A percentile compares a stretch with the other conserved stretches of the same genome.
Conservation (phyloP, 2,797 vertebrate genomes). For the Lutjanus argentimaculatus region DNA sequence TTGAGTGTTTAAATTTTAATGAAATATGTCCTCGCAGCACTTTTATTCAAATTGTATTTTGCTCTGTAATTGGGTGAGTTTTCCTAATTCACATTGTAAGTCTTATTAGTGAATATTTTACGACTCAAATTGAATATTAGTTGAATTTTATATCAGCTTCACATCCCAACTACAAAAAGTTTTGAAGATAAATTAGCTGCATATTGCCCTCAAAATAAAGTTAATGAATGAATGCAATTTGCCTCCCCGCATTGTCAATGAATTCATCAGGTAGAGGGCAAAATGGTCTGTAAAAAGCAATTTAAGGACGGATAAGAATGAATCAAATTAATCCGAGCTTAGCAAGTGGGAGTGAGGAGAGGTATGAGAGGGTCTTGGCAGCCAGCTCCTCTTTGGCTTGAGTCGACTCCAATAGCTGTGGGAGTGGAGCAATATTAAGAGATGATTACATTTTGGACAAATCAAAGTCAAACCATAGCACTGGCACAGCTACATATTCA, state of each 20-base stretch:
- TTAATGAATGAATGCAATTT: slow-evolving; percentile 26
- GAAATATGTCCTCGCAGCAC: slow-evolving; percentile 77
- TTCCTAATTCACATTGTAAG: slow-evolving; percentile 71
- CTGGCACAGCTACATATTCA: slow-evolving; percentile 46
- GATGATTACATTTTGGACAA: slow-evolving; percentile 67
- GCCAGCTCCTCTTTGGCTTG: slow-evolving; percentile 44
- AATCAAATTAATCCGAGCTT: slow-evolving; percentile 41
- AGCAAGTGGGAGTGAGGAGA: slow-evolving; percentile 41
- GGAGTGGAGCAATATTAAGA: slow-evolving; percentile 64
- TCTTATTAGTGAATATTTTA: slow-evolving; percentile 75
- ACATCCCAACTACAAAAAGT: slow-evolving; percentile 33
- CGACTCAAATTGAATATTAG: slow-evolving; percentile 70
- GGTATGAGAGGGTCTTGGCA: slow-evolving; percentile 58
- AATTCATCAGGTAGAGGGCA: slow-evolving; percentile 36
- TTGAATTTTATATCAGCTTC: slow-evolving; percentile 54
- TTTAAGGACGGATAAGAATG: slow-evolving; percentile 43
- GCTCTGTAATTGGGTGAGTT: slow-evolving; percentile 77
- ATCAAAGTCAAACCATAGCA: slow-evolving; percentile 61
- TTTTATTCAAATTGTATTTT: slow-evolving; percentile 80
- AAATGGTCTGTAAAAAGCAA: slow-evolving; percentile 8
- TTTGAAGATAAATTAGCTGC: slow-evolving; percentile 41
- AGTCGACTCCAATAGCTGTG: slow-evolving; percentile 48
- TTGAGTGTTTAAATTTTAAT: slow-evolving; percentile 80
- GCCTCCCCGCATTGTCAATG: slow-evolving; percentile 16
- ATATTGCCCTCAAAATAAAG: slow-evolving; percentile 39